Percentiles rank a stretch among this genome's conserved stretches.
These are phyloP conservation scores for Troides helena DNA, from an alignment of 2,888 invertebrate genomes.

Conservation along the genomic window DNA sequence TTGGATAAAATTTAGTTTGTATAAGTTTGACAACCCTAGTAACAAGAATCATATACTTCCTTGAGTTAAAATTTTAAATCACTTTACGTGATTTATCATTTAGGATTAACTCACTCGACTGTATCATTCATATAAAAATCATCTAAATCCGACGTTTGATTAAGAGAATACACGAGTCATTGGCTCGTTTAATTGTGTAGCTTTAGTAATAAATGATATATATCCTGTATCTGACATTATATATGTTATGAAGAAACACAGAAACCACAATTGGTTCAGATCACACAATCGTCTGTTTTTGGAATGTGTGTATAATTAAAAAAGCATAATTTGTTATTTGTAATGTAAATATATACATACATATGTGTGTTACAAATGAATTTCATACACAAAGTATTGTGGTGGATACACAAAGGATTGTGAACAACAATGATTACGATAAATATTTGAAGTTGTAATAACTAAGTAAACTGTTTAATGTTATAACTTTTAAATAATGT, in stretches of 20 bases:
- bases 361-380: no score
- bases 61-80: conserved; percentile 56
- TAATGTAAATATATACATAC: no score
- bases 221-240: not conserved
- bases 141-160: conserved; percentile 76
- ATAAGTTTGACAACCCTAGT: conserved; percentile 17
- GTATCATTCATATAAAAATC: conserved; percentile 72
- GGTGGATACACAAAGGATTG: no score
- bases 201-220: conserved; percentile 46
- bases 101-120: conserved; percentile 62
- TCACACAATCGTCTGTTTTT: no score
- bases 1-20: not conserved
- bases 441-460: no score
- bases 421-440: no score
- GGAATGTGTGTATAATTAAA: no score
- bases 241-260: not conserved
- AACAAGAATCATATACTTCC: conserved; percentile 42
- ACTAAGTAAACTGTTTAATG: no score
- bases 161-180: conserved; percentile 64
- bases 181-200: conserved; percentile 51
- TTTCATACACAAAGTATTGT: no score
- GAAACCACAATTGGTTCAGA: not conserved
- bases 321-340: no score
- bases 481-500: no score
- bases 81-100: conserved; percentile 65